A percentile compares a stretch with the other conserved stretches of the same genome.
Conservation (phyloP, 2,113 vertebrate genomes). For the Chaetodon trifascialis region DNA sequence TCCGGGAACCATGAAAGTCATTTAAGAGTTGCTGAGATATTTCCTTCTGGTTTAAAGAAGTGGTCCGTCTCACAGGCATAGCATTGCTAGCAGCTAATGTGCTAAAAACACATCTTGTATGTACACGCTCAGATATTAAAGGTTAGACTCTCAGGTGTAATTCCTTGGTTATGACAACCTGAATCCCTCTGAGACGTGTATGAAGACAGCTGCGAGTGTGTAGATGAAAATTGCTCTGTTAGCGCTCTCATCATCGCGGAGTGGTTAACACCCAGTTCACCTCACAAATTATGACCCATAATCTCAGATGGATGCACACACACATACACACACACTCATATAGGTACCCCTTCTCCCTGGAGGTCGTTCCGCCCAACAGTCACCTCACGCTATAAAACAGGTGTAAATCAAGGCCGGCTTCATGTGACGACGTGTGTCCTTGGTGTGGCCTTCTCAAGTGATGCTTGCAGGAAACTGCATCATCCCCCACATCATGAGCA, state of each 20-base stretch:
- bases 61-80: too few relatives aligned
- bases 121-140: background rate
- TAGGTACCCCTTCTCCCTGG: slow-evolving; percentile 17
- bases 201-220: background rate
- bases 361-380: slow-evolving; percentile 40
- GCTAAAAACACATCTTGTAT: background rate
- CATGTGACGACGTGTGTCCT: slow-evolving; percentile 45
- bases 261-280: slow-evolving; percentile 28
- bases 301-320: background rate
- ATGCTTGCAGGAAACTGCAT: slow-evolving; percentile 9
- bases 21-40: too few relatives aligned
- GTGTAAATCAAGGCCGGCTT: slow-evolving; percentile 41
- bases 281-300: slow-evolving; percentile 25
- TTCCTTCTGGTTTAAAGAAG: too few relatives aligned
- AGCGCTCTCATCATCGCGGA: slow-evolving; percentile 3
- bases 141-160: background rate
- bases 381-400: slow-evolving; percentile 8
- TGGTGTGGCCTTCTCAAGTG: background rate
- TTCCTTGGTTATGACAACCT: background rate
- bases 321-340: background rate
- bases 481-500: slow-evolving; percentile 13
- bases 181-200: background rate
- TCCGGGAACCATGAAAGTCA: too few relatives aligned
- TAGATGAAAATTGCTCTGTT: background rate
- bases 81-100: too few relatives aligned